Evolutionary conservation across 2,797 vertebrate species (phyloP).

Genomic region (Danionella dracula): DNA sequence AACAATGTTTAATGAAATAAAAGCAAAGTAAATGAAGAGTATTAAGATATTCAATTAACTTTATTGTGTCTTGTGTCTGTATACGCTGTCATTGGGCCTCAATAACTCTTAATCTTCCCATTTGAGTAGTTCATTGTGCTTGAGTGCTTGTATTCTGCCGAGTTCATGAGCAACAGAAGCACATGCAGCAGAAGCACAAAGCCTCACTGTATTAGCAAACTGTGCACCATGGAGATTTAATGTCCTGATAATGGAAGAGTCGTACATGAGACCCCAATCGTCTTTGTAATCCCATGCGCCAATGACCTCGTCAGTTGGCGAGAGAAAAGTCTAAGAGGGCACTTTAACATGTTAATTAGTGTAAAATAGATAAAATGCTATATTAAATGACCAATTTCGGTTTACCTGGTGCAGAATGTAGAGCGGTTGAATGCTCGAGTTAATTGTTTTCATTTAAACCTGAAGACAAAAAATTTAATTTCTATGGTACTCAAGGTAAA

Average conservation of each 20-base stretch:
- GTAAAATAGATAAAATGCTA: no score
- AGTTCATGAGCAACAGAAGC: background rate
- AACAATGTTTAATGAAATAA: no score
- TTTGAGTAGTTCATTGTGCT: slow-evolving; percentile 35
- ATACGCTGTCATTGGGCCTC: slow-evolving; percentile 22
- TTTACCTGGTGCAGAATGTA: background rate
- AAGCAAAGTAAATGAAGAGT: no score
- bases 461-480: no score
- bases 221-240: background rate
- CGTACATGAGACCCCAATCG: background rate
- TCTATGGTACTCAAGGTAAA: no score
- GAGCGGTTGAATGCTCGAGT: background rate
- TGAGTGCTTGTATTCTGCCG: slow-evolving; percentile 9
- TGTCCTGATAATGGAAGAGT: background rate
- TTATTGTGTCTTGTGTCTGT: slow-evolving; percentile 3
- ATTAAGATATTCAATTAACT: no score
- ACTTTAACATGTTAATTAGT: slow-evolving; percentile 7
- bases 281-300: slow-evolving; percentile 13
- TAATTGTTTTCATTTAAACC: no score
- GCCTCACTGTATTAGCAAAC: background rate
- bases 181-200: slow-evolving; percentile 2
- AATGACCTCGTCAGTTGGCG: slow-evolving; percentile 4
- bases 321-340: background rate
- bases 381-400: background rate
- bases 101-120: slow-evolving; percentile 43